Conservation (phyloP, 2,113 vertebrate genomes). For the Reinhardtius hippoglossoides region DNA sequence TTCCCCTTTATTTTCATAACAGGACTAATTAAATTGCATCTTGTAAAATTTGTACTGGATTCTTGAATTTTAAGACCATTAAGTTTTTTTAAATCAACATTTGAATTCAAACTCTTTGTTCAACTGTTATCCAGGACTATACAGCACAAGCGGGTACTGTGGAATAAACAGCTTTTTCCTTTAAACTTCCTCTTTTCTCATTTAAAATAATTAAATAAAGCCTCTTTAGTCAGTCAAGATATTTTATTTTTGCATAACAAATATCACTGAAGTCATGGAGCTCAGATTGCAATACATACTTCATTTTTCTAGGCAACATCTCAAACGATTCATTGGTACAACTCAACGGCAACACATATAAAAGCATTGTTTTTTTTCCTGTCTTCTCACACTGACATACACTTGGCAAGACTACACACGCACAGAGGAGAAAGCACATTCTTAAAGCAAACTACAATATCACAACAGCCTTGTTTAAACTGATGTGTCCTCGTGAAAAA, state of each 20-base stretch:
- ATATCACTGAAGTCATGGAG: constrained; percentile 77
- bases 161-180: neutral
- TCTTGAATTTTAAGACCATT: too few species aligned
- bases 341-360: constrained; percentile 64
- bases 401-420: constrained; percentile 63
- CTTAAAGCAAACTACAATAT: constrained; percentile 76
- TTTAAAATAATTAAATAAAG: constrained; percentile 6
- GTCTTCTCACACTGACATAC: constrained; percentile 56
- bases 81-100: too few species aligned
- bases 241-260: constrained; percentile 86
- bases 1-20: too few species aligned
- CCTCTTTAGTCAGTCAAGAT: constrained; percentile 64
- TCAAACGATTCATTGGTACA: constrained; percentile 70
- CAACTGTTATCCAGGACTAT: neutral
- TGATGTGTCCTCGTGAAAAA: constrained; percentile 39
- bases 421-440: constrained; percentile 73
- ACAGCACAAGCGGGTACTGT: neutral
- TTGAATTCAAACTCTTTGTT: neutral
- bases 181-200: neutral
- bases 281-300: constrained; percentile 78
- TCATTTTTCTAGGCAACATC: constrained; percentile 75
- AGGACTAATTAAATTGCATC: too few species aligned
- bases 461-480: constrained; percentile 76
- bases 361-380: constrained; percentile 54
- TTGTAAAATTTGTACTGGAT: too few species aligned